Evolutionary conservation across 2,888 invertebrate species (phyloP).

Genomic region (Panzeria rudis): DNA sequence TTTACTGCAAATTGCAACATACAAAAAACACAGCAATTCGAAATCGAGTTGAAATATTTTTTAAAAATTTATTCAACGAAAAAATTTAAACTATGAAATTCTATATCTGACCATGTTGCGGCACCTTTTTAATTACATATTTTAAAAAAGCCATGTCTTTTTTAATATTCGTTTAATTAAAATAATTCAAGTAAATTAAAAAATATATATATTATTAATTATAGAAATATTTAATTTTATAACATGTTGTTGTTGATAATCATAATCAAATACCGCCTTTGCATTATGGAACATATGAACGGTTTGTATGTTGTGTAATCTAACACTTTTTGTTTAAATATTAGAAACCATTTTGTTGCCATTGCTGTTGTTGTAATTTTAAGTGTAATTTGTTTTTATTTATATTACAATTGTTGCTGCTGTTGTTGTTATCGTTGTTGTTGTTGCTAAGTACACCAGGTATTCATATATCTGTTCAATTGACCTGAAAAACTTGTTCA

Average conservation of each 20-base stretch:
- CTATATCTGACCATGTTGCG: neutral
- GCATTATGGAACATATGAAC: constrained; percentile 28
- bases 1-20: too few species aligned
- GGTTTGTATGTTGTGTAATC: constrained; percentile 60
- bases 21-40: too few species aligned
- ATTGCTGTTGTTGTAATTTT: constrained; percentile 22
- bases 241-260: constrained; percentile 15
- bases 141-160: neutral
- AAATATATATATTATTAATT: constrained; percentile 6
- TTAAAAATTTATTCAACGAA: too few species aligned
- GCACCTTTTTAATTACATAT: neutral
- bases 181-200: constrained; percentile 1
- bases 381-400: constrained; percentile 50
- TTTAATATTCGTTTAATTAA: neutral
- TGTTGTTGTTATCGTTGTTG: constrained; percentile 14
- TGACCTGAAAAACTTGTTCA: constrained; percentile 70
- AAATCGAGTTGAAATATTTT: too few species aligned
- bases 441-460: constrained; percentile 41
- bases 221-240: constrained; percentile 27
- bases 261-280: constrained; percentile 17
- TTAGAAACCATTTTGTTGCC: constrained; percentile 27
- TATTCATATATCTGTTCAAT: constrained; percentile 52
- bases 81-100: neutral
- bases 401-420: constrained; percentile 1
- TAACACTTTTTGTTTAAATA: constrained; percentile 35